A percentile compares a stretch with the other conserved stretches of the same genome.
Evolutionary conservation across 2,113 vertebrate genomes (phyloP).

Genomic region (Leptobrachium ailaonicum): DNA sequence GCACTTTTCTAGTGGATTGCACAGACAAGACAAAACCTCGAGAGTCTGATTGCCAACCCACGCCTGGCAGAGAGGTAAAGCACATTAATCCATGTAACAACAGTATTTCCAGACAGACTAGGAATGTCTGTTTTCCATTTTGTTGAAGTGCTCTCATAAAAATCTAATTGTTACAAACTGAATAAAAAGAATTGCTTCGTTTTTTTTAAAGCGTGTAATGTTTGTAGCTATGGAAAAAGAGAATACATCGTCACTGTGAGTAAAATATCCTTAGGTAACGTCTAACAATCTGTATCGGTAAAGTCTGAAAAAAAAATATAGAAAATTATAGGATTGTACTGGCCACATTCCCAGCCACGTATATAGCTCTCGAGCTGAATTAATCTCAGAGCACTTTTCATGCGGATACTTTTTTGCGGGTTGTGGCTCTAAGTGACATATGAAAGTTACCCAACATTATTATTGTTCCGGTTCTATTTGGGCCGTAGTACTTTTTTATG

Average conservation of each 20-base stretch:
- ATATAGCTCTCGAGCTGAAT: neutral
- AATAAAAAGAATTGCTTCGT: neutral
- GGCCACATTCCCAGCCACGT: neutral
- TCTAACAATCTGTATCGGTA: neutral
- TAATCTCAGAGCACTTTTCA: neutral
- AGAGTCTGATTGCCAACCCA: neutral
- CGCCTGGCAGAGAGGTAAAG: neutral
- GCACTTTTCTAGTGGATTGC: too few relatives aligned
- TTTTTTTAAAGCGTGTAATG: neutral
- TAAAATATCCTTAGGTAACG: neutral
- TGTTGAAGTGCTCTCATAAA: neutral
- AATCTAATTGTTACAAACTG: neutral
- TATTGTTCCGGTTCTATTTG: neutral
- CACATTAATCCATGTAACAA: neutral
- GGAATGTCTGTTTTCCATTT: neutral
- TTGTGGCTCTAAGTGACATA: neutral
- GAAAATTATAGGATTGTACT: neutral
- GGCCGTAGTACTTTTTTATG: slow-evolving; percentile 16
- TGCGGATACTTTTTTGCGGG: neutral
- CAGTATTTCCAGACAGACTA: neutral
- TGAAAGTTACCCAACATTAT: neutral
- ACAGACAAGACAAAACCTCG: too few relatives aligned
- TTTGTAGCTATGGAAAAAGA: neutral
- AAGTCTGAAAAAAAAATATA: neutral
- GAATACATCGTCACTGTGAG: neutral